Conservation (phyloP, 2,888 invertebrate species). For the Drosophila pseudotakahashii region DNA sequence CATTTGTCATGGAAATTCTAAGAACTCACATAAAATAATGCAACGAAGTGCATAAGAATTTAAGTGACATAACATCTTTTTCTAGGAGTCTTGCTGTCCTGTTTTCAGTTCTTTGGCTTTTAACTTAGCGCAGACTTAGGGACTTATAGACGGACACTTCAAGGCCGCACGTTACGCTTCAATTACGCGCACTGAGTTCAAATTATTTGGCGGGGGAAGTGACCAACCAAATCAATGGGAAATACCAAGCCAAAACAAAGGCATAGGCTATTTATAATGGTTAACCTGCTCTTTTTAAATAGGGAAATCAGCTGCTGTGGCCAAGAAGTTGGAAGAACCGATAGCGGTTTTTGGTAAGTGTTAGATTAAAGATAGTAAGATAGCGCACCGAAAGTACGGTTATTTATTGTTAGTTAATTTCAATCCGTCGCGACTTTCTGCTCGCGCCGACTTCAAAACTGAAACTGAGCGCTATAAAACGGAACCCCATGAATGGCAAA, state of each 20-base stretch:
- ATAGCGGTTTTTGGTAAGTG: constrained; percentile 24
- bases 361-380: constrained; percentile 49
- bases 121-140: constrained; percentile 5
- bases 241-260: constrained; percentile 2
- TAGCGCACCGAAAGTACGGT: constrained; percentile 45
- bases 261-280: background rate
- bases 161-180: constrained; percentile 28
- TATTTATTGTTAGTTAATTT: constrained; percentile 38
- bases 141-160: constrained; percentile 7
- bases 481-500: constrained; percentile 45
- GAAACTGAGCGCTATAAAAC: constrained; percentile 48
- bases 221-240: constrained; percentile 1
- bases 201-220: constrained; percentile 40
- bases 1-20: constrained; percentile 13
- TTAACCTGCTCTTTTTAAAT: constrained; percentile 11
- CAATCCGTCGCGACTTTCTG: constrained; percentile 53
- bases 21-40: constrained; percentile 1
- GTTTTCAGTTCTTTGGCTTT: constrained; percentile 7
- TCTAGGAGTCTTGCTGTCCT: background rate
- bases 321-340: constrained; percentile 17
- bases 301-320: background rate
- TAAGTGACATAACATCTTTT: constrained; percentile 55
- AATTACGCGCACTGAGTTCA: constrained; percentile 35
- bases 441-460: constrained; percentile 72
- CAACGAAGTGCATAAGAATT: background rate